phyloP scores from a whole-genome alignment of 2,113 vertebrate species.

The Pipra filicauda region DNA sequence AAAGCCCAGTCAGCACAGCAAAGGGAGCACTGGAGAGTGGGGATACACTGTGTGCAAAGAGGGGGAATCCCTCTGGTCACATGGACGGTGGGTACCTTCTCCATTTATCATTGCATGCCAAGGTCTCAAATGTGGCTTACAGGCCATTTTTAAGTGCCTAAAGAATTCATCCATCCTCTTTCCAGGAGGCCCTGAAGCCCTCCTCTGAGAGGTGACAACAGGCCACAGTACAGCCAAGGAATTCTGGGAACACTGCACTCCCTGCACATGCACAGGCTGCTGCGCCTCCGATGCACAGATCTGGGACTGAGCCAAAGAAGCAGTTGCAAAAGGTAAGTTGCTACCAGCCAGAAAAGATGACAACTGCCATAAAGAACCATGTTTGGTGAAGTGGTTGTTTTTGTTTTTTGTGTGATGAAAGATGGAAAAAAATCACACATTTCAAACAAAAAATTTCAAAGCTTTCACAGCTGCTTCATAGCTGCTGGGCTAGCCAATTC shows the following conservation, averaged over 20 bases:
- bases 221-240: neutral
- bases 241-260: neutral
- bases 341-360: neutral
- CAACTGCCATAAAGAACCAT: neutral
- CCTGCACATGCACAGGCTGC: neutral
- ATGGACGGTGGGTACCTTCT: neutral
- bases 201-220: neutral
- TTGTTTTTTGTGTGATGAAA: neutral
- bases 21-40: neutral
- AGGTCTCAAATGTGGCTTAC: neutral
- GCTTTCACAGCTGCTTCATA: too few relatives aligned
- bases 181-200: neutral
- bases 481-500: neutral
- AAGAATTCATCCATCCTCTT: neutral
- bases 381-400: neutral
- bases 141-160: neutral
- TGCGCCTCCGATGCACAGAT: too few relatives aligned
- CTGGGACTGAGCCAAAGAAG: neutral
- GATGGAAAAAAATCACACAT: neutral
- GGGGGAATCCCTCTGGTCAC: neutral
- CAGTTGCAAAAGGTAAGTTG: neutral
- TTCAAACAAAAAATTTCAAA: neutral
- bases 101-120: neutral
- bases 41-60: neutral
- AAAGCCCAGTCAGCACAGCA: neutral